Conservation (phyloP, 2,797 vertebrate genomes). For the Lepus oiostolus region DNA sequence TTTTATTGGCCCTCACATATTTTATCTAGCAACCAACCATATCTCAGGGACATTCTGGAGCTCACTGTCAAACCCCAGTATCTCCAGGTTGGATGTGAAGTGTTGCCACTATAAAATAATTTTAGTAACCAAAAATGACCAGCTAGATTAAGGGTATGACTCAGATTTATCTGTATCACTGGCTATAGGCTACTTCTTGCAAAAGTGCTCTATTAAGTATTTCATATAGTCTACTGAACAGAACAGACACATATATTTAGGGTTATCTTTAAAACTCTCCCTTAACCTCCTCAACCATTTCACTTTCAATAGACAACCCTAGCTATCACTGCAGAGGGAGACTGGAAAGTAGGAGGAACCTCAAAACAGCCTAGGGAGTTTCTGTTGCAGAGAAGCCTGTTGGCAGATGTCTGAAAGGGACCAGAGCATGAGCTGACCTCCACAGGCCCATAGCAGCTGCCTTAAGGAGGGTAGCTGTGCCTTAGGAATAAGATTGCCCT, state of each 20-base stretch:
- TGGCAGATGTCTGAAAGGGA: not conserved
- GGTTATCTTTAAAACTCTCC: not conserved
- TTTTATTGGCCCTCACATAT: not conserved
- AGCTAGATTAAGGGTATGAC: not conserved
- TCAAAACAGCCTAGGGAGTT: not conserved
- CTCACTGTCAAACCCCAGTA: not conserved
- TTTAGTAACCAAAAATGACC: not conserved
- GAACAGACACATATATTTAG: not conserved
- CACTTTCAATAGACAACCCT: not conserved
- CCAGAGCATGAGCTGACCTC: too few species aligned
- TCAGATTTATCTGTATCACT: not conserved
- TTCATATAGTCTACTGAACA: not conserved
- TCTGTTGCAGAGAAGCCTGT: not conserved
- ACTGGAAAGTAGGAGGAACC: too few species aligned
- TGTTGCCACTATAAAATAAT: conserved; percentile 9
- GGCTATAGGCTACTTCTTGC: not conserved
- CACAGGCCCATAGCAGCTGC: not conserved
- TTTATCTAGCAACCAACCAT: not conserved
- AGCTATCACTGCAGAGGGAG: fast-evolving
- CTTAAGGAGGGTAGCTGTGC: not conserved
- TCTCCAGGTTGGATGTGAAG: not conserved
- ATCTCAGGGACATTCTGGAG: not conserved
- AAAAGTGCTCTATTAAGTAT: not conserved
- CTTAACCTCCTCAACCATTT: not conserved
- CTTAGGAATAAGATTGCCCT: not conserved